These are phyloP conservation scores for Nysson spinosus DNA, from an alignment of 2,888 invertebrate species.

Conservation along the genomic window DNA sequence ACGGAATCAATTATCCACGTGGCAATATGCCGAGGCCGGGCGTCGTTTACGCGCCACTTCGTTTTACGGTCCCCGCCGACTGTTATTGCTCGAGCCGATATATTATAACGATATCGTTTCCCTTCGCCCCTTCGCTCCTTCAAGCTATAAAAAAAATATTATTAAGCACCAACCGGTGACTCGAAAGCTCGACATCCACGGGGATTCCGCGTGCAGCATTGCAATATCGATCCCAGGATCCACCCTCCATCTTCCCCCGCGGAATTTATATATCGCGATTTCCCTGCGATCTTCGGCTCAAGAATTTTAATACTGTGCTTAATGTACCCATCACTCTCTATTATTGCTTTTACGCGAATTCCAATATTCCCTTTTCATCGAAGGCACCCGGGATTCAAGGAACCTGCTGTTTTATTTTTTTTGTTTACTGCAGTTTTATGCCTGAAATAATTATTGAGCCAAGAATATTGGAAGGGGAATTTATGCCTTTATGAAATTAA, in stretches of 20 bases:
- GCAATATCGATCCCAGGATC: not conserved
- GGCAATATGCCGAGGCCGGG: slow-evolving; percentile 37
- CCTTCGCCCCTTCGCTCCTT: slow-evolving; percentile 3
- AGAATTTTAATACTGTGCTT: too few relatives aligned
- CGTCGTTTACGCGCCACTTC: slow-evolving; percentile 46
- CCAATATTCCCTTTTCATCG: too few relatives aligned
- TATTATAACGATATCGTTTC: slow-evolving; percentile 34
- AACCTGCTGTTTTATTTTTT: too few relatives aligned
- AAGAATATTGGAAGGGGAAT: too few relatives aligned
- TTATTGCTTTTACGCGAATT: too few relatives aligned
- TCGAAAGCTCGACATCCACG: not conserved
- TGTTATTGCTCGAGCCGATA: slow-evolving; percentile 29
- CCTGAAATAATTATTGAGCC: too few relatives aligned
- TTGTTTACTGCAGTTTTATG: too few relatives aligned
- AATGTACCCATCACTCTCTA: too few relatives aligned
- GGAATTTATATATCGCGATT: not conserved
- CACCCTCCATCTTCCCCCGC: too few relatives aligned
- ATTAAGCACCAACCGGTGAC: slow-evolving; percentile 20
- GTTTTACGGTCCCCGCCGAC: slow-evolving; percentile 36
- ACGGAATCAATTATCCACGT: slow-evolving; percentile 38
- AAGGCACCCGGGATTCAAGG: too few relatives aligned
- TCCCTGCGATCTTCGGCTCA: not conserved
- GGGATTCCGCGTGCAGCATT: slow-evolving; percentile 2
- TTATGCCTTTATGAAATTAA: too few relatives aligned
- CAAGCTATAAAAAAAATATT: slow-evolving; percentile 32